A percentile compares a stretch with the other conserved stretches of the same genome.
These are phyloP conservation scores for Trypoxylus dichotomus DNA, from an alignment of 1,140 invertebrate species.

Conservation along the genomic window DNA sequence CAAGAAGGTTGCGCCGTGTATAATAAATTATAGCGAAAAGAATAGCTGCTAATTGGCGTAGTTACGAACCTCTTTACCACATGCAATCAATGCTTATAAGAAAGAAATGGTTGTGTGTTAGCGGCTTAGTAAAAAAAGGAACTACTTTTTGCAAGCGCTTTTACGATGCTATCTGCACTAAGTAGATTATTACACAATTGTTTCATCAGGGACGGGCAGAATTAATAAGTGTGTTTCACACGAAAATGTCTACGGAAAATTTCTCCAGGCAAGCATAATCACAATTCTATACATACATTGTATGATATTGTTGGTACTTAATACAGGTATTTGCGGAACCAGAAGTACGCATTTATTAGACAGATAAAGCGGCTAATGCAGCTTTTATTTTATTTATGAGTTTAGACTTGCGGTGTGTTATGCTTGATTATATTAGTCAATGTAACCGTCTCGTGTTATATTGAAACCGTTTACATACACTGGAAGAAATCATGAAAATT, in stretches of 20 bases:
- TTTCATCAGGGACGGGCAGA: neutral
- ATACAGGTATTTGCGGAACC: neutral
- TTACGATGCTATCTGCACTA: slow-evolving; percentile 24
- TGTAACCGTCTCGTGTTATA: too few relatives aligned
- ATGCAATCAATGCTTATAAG: neutral
- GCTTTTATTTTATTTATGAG: slow-evolving; percentile 8
- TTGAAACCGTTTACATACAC: too few relatives aligned
- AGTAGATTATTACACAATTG: slow-evolving; percentile 28
- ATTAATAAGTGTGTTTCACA: slow-evolving; percentile 27
- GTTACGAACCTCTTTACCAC: neutral
- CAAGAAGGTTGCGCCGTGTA: too few relatives aligned
- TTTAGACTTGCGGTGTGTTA: too few relatives aligned
- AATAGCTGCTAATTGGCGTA: neutral
- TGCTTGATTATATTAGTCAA: too few relatives aligned
- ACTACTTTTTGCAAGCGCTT: slow-evolving; percentile 4
- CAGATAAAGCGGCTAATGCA: neutral
- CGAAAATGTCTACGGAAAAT: slow-evolving; percentile 28
- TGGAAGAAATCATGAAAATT: too few relatives aligned
- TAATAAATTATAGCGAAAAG: neutral
- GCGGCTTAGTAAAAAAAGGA: neutral
- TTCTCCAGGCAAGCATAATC: neutral
- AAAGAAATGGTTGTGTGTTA: neutral
- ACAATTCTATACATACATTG: slow-evolving; percentile 7
- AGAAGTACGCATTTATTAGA: neutral
- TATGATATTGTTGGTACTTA: neutral